Evolutionary conservation across 2,113 vertebrate genomes (phyloP).

Genomic region (Brienomyrus brachyistius): DNA sequence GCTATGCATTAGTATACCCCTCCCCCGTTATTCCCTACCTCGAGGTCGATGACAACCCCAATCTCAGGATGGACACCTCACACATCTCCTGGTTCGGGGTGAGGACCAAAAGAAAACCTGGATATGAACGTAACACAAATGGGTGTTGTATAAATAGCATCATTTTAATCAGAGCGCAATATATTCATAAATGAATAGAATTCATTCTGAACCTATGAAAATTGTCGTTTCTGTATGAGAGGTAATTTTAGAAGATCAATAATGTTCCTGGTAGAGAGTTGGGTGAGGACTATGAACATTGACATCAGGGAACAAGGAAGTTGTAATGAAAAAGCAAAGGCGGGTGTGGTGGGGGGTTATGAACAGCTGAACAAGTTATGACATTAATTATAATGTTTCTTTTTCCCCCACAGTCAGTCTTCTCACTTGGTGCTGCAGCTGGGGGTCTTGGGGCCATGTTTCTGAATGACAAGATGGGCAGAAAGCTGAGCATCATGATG

Average conservation of each 20-base stretch:
- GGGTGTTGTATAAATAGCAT: background rate
- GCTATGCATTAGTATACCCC: constrained; percentile 82
- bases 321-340: background rate
- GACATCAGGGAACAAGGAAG: background rate
- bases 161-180: background rate
- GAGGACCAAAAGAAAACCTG: constrained; percentile 22
- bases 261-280: background rate
- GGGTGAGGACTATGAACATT: background rate
- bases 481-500: constrained; percentile 88
- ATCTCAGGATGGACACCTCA: constrained; percentile 57
- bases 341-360: background rate
- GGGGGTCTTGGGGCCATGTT: constrained; percentile 84
- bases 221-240: background rate
- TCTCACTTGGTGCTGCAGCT: constrained; percentile 68
- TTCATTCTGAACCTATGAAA: background rate
- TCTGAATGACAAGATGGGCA: constrained; percentile 78
- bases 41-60: constrained; percentile 44
- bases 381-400: background rate
- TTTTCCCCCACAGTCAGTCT: constrained; percentile 59
- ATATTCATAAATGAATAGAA: background rate
- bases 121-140: background rate
- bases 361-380: background rate
- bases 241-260: background rate
- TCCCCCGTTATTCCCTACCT: constrained; percentile 80
- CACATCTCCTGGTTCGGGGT: constrained; percentile 84